Percentiles rank a stretch among this genome's conserved stretches.
phyloP scores from a whole-genome alignment of 2,797 vertebrate species.

The Lithobates sylvaticus region DNA sequence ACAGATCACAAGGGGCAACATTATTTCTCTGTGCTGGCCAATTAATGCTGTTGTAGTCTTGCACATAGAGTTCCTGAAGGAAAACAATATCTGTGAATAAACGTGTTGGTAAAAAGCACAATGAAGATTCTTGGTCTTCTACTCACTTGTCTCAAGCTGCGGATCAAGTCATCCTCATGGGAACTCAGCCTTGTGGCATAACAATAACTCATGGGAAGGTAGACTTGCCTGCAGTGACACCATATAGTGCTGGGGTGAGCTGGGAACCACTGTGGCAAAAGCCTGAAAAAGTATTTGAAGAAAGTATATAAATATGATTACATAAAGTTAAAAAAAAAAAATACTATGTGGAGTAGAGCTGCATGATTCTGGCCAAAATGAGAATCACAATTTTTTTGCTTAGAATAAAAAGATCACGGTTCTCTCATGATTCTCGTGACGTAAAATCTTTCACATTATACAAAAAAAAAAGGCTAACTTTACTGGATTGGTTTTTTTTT shows the following conservation, averaged over 20 bases:
- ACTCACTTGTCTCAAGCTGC: slow-evolving; percentile 90
- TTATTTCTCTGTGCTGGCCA: slow-evolving; percentile 93
- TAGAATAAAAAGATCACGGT: too few species aligned
- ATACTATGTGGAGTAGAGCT: too few species aligned
- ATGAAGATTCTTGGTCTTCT: background rate
- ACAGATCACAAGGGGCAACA: slow-evolving; percentile 85
- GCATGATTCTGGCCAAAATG: too few species aligned
- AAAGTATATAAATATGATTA: background rate
- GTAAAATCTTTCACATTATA: too few species aligned
- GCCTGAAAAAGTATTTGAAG: slow-evolving; percentile 73
- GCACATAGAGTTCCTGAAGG: slow-evolving; percentile 89
- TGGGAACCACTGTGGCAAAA: slow-evolving; percentile 89
- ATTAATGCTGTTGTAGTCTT: slow-evolving; percentile 87
- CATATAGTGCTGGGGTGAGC: slow-evolving; percentile 92
- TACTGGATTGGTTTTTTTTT: too few species aligned
- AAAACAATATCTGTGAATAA: background rate
- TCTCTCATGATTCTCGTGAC: too few species aligned
- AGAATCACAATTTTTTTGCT: too few species aligned
- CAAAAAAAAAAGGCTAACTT: too few species aligned
- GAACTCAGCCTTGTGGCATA: slow-evolving; percentile 85
- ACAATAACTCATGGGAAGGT: slow-evolving; percentile 97
- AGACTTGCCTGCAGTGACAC: slow-evolving; percentile 98
- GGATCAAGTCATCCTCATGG: slow-evolving; percentile 84
- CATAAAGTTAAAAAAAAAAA: too few species aligned
- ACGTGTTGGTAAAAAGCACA: background rate